phyloP scores from a whole-genome alignment of 1,140 invertebrate genomes.

The Zelostemma sp. region DNA sequence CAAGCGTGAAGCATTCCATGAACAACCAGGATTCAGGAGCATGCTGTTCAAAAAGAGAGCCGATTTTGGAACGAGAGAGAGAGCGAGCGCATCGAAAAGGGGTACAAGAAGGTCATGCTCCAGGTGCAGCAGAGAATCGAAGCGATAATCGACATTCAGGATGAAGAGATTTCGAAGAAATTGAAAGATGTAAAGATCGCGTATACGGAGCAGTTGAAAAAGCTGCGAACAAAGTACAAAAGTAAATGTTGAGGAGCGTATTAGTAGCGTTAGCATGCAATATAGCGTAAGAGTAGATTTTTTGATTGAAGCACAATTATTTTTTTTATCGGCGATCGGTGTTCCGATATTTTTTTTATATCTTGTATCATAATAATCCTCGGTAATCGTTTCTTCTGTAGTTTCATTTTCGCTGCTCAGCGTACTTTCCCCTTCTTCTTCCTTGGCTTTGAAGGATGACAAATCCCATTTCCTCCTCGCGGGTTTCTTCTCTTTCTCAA shows the following conservation, averaged over 20 bases:
- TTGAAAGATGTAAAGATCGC: conserved; percentile 54
- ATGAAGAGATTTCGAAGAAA: conserved; percentile 54
- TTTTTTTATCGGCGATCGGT: neutral
- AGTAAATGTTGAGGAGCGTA: conserved; percentile 62
- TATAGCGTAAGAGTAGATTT: too few species aligned
- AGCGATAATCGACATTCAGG: conserved; percentile 47
- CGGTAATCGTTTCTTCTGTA: conserved; percentile 22
- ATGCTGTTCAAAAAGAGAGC: too few species aligned
- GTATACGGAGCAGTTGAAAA: conserved; percentile 52
- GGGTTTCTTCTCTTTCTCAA: conserved; percentile 3
- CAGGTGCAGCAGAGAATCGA: conserved; percentile 58
- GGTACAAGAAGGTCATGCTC: conserved; percentile 58
- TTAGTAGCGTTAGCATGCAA: conserved; percentile 59
- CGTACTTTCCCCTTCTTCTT: conserved; percentile 28
- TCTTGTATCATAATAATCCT: neutral
- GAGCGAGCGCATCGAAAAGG: conserved; percentile 58
- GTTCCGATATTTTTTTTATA: neutral
- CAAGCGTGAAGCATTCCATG: too few species aligned
- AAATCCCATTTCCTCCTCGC: too few species aligned
- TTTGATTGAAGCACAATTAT: too few species aligned
- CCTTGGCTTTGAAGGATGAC: too few species aligned
- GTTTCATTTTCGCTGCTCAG: conserved; percentile 27
- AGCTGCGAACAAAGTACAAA: conserved; percentile 66
- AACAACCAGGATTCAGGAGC: too few species aligned
- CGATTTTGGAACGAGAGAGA: conserved; percentile 53